Base-by-base conservation (phyloP, 2,113 vertebrate species). In the Chaetura pelagica region DNA sequence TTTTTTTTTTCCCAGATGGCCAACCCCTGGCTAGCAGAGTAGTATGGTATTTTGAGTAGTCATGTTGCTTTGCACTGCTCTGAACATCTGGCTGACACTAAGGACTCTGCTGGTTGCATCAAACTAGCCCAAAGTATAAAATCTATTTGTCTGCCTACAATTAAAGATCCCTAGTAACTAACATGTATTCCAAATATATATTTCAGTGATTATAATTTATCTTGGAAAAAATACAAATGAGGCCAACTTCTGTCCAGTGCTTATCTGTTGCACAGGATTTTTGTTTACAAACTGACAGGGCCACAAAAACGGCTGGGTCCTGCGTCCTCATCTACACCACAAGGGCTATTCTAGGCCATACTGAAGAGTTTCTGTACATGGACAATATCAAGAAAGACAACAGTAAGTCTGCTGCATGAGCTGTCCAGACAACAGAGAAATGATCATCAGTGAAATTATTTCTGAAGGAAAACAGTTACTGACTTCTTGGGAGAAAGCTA, bases 391-490 rank as follows among this genome's bases (percentile, higher is more conserved):
- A 91, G 59, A 55, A 64, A 64, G 61, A 38, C 32, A 81, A 42
- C 14, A 84, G 59, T 22, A 89, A 54, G 40, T 93, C 46, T 87
- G 48, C 42, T 40, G 58, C n/a, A 38, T 54, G 27, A 75, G 42
- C 34, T 64, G 21, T 75, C 58, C 54, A 62, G 42, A 54, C 58
- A 91, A 38, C 54, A 87, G 44, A 40, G 35, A 59, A 78, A 82
- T 6, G 16, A 76, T 69, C 54, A 57, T 29, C 32, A 48, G 7
- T 26, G 23, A 76, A 87, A 91, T 73, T 26, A 42, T n/a, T 95
- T 93, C n/a, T 82, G 78, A 91, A 79, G 75, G 49, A 92, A 80
- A 95, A 3, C 29, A 21, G 40, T 49, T 66, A 38, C 32, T 61
- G 42, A 73, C 24, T 21, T 63, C 21, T 71, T 4, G 4, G 18